Evolutionary conservation across 2,113 vertebrate genomes (phyloP).

Genomic region (Upupa epops): DNA sequence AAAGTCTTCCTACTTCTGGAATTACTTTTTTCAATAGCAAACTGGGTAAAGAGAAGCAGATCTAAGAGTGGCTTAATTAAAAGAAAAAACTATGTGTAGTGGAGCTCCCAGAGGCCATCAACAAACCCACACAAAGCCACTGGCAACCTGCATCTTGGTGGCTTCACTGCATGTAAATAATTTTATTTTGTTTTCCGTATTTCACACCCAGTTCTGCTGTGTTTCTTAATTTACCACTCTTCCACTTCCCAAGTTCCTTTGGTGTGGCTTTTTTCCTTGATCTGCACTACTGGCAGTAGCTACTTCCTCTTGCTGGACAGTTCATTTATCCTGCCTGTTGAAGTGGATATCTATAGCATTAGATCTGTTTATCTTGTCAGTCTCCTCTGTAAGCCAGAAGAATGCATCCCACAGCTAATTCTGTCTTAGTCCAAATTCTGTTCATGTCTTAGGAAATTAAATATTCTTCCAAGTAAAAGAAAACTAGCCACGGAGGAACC

Average conservation of each 20-base stretch:
- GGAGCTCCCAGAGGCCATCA: background rate
- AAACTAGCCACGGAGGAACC: background rate
- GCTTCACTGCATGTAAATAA: background rate
- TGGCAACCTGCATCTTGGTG: background rate
- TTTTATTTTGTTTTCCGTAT: background rate
- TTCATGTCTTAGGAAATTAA: slow-evolving; percentile 16
- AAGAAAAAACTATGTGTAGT: background rate
- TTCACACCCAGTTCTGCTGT: background rate
- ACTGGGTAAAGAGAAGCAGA: background rate
- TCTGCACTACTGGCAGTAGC: background rate
- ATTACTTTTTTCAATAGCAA: background rate
- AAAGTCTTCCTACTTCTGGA: background rate
- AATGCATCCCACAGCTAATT: background rate
- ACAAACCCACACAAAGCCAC: background rate
- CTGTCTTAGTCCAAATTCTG: slow-evolving; percentile 32
- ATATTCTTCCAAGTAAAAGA: background rate
- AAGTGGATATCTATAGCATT: slow-evolving; percentile 12
- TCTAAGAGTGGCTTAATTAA: background rate
- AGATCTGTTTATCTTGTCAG: background rate
- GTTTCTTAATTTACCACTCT: background rate
- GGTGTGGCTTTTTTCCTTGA: background rate
- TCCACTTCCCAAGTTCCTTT: background rate
- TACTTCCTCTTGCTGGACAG: background rate
- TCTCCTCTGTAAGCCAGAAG: slow-evolving; percentile 30
- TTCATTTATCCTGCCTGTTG: background rate